phyloP scores from a whole-genome alignment of 2,888 invertebrate species.

The Parthenolecanium corni region DNA sequence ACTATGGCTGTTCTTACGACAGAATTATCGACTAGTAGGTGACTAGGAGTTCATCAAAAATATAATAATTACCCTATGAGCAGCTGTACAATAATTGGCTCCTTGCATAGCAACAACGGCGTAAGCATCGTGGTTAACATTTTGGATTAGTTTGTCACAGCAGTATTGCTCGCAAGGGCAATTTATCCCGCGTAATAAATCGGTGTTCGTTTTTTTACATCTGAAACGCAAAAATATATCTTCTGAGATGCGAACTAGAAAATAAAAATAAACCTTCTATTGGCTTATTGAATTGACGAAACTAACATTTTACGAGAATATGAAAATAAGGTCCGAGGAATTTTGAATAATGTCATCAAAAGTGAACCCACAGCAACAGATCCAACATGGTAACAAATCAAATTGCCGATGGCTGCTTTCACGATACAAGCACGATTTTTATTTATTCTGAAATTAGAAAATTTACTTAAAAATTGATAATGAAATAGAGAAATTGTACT shows the following conservation, averaged over 20 bases:
- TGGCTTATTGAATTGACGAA: background rate
- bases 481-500: too few species aligned
- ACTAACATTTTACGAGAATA: conserved; percentile 73
- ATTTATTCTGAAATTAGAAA: conserved; percentile 30
- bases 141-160: conserved; percentile 81
- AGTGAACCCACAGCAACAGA: conserved; percentile 91
- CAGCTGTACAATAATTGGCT: conserved; percentile 79
- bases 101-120: conserved; percentile 88
- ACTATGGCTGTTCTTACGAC: too few species aligned
- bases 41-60: too few species aligned
- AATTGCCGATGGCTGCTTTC: conserved; percentile 57
- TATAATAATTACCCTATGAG: conserved; percentile 74
- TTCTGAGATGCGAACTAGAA: too few species aligned
- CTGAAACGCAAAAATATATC: background rate
- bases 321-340: conserved; percentile 76
- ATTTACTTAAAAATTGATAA: background rate
- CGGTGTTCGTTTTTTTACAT: background rate
- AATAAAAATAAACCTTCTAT: too few species aligned
- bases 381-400: conserved; percentile 81
- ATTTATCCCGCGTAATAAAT: conserved; percentile 45
- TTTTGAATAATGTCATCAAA: conserved; percentile 81
- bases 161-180: conserved; percentile 76
- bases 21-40: too few species aligned
- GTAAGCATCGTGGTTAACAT: conserved; percentile 88
- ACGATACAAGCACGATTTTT: conserved; percentile 49